Percentiles rank a stretch among this genome's conserved stretches.
phyloP scores from a whole-genome alignment of 2,797 vertebrate genomes.

The Clamator glandarius region DNA sequence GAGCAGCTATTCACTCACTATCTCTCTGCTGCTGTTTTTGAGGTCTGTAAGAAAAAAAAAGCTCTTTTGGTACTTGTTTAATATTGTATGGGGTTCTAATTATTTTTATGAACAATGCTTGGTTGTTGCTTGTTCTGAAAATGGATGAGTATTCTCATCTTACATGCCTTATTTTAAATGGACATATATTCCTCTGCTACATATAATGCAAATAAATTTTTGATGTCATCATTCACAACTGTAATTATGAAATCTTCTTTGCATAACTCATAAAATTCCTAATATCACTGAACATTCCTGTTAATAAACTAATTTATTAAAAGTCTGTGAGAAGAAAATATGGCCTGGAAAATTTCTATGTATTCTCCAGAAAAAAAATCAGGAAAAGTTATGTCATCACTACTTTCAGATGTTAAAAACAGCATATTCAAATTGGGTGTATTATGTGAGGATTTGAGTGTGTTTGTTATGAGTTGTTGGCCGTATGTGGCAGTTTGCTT shows the following conservation, averaged over 20 bases:
- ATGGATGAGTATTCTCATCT: not conserved
- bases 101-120: not conserved
- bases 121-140: not conserved
- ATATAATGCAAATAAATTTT: not conserved
- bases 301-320: not conserved
- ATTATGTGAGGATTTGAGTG: not conserved
- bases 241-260: not conserved
- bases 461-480: not conserved
- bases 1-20: not conserved
- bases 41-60: not conserved
- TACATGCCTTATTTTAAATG: not conserved
- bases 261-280: not conserved
- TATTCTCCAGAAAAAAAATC: not conserved
- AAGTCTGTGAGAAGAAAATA: not conserved
- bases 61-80: not conserved
- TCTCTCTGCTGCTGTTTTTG: not conserved
- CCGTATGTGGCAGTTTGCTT: not conserved
- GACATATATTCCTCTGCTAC: not conserved
- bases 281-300: not conserved
- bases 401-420: constrained; percentile 5
- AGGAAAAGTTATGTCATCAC: not conserved
- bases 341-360: not conserved
- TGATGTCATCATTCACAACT: not conserved
- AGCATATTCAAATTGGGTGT: not conserved
- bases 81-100: not conserved